A percentile compares a stretch with the other conserved stretches of the same genome.
These are phyloP conservation scores for Tenthredo distinguenda DNA, from an alignment of 2,888 invertebrate genomes.

Conservation along the genomic window DNA sequence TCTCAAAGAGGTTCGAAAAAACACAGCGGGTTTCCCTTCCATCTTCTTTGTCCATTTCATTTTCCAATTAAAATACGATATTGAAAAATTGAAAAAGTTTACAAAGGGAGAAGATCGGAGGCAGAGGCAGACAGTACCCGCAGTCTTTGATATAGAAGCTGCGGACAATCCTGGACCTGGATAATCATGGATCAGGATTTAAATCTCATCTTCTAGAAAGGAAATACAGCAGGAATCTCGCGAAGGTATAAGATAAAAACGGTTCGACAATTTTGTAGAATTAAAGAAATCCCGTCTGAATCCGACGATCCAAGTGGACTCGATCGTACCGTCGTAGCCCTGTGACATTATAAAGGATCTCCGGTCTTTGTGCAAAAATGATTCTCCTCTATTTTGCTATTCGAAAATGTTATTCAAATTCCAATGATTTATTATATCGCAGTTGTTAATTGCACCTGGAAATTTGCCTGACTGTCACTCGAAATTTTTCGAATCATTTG, in stretches of 20 bases:
- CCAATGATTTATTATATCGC: neutral
- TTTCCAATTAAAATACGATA: neutral
- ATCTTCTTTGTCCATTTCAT: neutral
- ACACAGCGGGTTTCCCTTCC: too few species aligned
- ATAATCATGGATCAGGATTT: constrained; percentile 27
- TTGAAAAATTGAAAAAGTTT: constrained; percentile 11
- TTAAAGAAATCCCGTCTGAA: neutral
- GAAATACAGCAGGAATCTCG: neutral
- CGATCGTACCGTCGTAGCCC: neutral
- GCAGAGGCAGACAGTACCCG: neutral
- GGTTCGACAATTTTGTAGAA: constrained; percentile 16
- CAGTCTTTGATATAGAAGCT: constrained; percentile 9
- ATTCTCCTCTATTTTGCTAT: neutral
- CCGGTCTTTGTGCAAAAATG: neutral
- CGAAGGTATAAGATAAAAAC: constrained; percentile 21
- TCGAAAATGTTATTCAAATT: neutral
- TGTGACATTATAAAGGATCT: constrained; percentile 8
- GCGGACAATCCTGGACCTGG: constrained; percentile 4
- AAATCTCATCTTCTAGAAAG: constrained; percentile 19
- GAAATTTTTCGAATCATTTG: neutral
- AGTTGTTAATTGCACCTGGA: neutral
- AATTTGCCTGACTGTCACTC: neutral
- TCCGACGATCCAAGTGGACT: constrained; percentile 12
- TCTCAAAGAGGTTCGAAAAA: too few species aligned
- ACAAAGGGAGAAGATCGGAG: neutral